Conservation (phyloP, 2,797 vertebrate genomes). For the Muscicapa striata region DNA sequence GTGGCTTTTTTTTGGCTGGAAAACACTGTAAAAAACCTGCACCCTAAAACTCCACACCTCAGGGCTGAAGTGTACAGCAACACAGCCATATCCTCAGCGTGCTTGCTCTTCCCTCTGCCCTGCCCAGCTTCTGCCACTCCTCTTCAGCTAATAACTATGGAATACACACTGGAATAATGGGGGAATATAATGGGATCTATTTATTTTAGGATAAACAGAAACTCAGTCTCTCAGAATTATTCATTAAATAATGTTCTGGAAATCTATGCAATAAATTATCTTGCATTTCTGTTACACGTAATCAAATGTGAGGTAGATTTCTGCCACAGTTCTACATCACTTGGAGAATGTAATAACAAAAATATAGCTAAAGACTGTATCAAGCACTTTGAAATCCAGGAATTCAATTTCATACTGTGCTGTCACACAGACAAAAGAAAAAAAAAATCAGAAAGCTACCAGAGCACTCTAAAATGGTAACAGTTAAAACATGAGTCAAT, state of each 20-base stretch:
- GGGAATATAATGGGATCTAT: neutral
- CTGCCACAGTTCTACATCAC: neutral
- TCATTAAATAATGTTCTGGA: neutral
- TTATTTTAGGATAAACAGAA: neutral
- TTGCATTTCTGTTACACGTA: neutral
- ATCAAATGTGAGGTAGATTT: neutral
- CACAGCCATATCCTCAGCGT: accelerated
- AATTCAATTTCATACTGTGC: neutral
- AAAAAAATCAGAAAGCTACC: neutral
- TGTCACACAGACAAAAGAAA: neutral
- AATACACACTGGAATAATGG: neutral
- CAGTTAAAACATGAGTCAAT: neutral
- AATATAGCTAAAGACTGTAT: neutral
- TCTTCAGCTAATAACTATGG: neutral
- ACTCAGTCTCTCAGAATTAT: neutral
- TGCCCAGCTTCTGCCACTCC: neutral
- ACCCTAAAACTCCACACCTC: neutral
- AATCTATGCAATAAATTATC: neutral
- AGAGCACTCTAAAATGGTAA: neutral
- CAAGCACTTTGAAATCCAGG: neutral
- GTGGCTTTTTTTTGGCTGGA: neutral
- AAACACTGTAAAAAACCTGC: neutral
- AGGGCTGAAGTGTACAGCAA: neutral
- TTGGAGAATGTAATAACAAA: neutral
- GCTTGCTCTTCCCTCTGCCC: neutral